Conservation (phyloP, 2,797 vertebrate species). For the Platalea minor region DNA sequence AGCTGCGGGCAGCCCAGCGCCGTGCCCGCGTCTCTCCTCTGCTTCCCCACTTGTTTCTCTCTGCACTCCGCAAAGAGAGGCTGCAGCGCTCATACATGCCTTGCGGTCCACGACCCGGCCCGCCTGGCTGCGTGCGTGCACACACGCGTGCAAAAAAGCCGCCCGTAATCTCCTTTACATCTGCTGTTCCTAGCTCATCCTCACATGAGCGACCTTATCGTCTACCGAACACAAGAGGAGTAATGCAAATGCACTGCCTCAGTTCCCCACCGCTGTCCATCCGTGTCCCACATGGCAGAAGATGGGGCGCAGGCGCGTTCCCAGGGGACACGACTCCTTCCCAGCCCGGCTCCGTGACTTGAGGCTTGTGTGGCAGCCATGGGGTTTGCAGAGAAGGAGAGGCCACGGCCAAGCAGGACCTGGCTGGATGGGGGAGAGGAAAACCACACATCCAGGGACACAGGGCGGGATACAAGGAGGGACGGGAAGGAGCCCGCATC, state of each 20-base stretch:
- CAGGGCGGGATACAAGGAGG: not conserved
- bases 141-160: not conserved
- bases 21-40: not conserved
- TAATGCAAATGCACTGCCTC: fast-evolving
- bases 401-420: fast-evolving
- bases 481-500: not conserved
- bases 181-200: not conserved
- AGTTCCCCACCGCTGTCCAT: fast-evolving
- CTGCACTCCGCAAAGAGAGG: not conserved
- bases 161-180: not conserved
- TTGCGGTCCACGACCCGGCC: not conserved
- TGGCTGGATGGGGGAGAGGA: not conserved
- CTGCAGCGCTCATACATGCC: not conserved
- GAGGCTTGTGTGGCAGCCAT: fast-evolving
- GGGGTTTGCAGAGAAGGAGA: not conserved
- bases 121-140: not conserved
- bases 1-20: not conserved
- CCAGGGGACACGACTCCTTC: not conserved
- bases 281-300: fast-evolving
- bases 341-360: not conserved
- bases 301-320: not conserved
- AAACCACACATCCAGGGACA: fast-evolving
- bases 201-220: not conserved
- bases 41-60: fast-evolving
- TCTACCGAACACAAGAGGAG: not conserved